Evolutionary conservation across 2,797 vertebrate genomes (phyloP), one percentile per base, ranked within the genome.

Genomic region (Dermochelys coriacea): DNA sequence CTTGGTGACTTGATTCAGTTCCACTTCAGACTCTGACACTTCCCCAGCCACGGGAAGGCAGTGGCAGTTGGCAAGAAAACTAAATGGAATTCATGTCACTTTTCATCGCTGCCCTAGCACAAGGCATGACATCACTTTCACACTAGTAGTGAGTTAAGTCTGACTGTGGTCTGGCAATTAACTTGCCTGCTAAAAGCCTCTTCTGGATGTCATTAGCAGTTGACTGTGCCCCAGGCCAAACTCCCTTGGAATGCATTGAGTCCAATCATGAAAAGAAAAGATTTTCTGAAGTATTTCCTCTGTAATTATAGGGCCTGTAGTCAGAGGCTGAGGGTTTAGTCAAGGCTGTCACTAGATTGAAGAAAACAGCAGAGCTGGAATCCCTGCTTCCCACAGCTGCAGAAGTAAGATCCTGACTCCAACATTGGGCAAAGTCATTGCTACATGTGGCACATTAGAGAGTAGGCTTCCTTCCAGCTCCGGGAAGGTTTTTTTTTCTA

Each of bases 141-240:
- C 1, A 1, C 61, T 49, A 27, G 5, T 50, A 29, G 1, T 29
- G 51, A 54, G 29, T 78, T 45, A 49, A 8, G 4, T 89, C 78
- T 51, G 49, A 79, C 87, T 77, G 14, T 79, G 55, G 23, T 80
- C 71, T 79, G 75, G 90, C 75, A 68, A 15, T 27, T 52, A 37
- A 68, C 47, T 55, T 0, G 29, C n/a, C 89, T 18, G 21, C 15
- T 29, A 57, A 82, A 23, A 57, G 37, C 21, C 51, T 75, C 52
- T 61, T 79, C 45, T 88, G 59, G 54, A 77, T 86, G 85, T 75
- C 71, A 6, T 89, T 80, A 50, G 15, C 85, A 68, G 55, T 91
- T 88, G 29, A 81, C 84, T 93, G 94, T 93, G 94, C 90, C 51
- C 90, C 57, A 21, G 55, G 85, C 93, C 95, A 94, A 91, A 90